These are phyloP conservation scores for Thaumetopoea pityocampa DNA, from an alignment of 1,140 invertebrate species.

Conservation along the genomic window DNA sequence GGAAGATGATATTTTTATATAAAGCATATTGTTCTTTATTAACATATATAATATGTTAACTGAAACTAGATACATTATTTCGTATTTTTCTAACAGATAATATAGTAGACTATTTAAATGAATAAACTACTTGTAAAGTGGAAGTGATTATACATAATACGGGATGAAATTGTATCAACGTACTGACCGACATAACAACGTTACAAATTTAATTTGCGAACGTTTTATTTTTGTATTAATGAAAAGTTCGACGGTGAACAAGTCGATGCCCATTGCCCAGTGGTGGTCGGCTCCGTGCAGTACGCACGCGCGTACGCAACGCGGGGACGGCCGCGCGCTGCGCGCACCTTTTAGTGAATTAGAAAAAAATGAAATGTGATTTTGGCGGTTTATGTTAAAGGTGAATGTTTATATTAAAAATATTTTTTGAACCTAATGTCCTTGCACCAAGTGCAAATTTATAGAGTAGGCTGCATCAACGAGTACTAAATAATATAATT, in stretches of 20 bases:
- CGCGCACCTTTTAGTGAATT: slow-evolving; percentile 22
- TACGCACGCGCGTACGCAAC: neutral
- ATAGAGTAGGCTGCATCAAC: slow-evolving; percentile 50
- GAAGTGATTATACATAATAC: slow-evolving; percentile 49
- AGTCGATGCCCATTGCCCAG: slow-evolving; percentile 6
- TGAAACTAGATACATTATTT: slow-evolving; percentile 73
- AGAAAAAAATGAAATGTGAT: slow-evolving; percentile 51
- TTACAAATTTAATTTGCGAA: slow-evolving; percentile 68
- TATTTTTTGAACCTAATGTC: slow-evolving; percentile 41
- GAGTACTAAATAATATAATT: slow-evolving; percentile 37
- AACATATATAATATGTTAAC: slow-evolving; percentile 75
- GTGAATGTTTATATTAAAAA: slow-evolving; percentile 46
- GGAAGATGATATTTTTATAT: slow-evolving; percentile 71
- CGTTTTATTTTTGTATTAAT: slow-evolving; percentile 48
- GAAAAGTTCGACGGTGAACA: slow-evolving; percentile 22
- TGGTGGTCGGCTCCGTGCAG: neutral
- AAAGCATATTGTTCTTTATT: slow-evolving; percentile 74
- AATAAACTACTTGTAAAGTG: slow-evolving; percentile 59
- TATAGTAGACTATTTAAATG: slow-evolving; percentile 60
- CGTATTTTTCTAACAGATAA: slow-evolving; percentile 71
- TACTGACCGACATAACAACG: slow-evolving; percentile 37
- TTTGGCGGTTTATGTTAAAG: slow-evolving; percentile 45
- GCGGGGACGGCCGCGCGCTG: neutral
- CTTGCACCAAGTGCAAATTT: slow-evolving; percentile 66
- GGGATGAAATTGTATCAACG: slow-evolving; percentile 46